Evolutionary conservation across 2,888 invertebrate genomes (phyloP).

Genomic region (Rhingia campestris): DNA sequence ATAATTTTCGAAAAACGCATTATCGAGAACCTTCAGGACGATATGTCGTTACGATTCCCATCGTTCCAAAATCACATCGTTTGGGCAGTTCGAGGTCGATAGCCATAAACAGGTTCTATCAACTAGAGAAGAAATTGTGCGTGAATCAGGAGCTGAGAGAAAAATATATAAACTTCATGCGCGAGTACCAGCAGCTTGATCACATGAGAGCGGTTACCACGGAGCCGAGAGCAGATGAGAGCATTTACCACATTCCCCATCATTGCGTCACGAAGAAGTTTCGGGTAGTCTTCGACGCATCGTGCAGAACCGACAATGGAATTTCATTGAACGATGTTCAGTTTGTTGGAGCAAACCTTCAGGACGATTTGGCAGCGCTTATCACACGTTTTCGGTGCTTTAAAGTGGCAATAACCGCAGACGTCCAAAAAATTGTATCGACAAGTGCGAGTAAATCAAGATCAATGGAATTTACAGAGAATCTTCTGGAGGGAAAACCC

Average conservation of each 20-base stretch:
- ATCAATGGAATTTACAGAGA: constrained; percentile 31
- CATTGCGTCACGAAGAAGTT: constrained; percentile 17
- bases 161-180: constrained; percentile 28
- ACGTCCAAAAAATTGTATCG: too few species aligned
- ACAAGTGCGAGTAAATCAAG: background rate
- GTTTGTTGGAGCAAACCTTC: background rate
- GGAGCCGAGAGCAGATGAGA: too few species aligned
- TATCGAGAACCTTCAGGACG: constrained; percentile 18
- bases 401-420: too few species aligned
- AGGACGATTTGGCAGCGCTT: constrained; percentile 28
- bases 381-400: too few species aligned
- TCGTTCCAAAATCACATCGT: background rate
- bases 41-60: constrained; percentile 22
- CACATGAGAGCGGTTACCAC: background rate
- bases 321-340: constrained; percentile 21
- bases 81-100: constrained; percentile 7
- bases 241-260: constrained; percentile 22
- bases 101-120: constrained; percentile 26
- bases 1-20: constrained; percentile 17
- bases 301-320: background rate
- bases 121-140: constrained; percentile 7
- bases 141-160: constrained; percentile 12
- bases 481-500: constrained; percentile 28
- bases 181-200: constrained; percentile 17
- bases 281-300: background rate